phyloP scores from a whole-genome alignment of 1,140 invertebrate genomes.

The Cotesia chilonis region DNA sequence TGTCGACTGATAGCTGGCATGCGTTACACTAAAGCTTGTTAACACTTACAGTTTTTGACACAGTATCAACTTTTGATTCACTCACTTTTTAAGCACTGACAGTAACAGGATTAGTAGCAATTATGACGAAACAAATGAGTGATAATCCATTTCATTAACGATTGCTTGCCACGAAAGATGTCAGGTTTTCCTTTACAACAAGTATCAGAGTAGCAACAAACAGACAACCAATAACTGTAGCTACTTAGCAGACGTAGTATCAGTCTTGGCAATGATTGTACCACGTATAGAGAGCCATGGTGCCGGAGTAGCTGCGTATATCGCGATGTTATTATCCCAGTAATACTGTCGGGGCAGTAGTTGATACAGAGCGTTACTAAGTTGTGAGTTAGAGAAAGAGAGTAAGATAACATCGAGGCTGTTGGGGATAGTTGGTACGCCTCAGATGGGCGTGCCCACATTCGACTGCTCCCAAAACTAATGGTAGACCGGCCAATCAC shows the following conservation, averaged over 20 bases:
- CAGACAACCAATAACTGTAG: neutral
- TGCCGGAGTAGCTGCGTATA: conserved; percentile 60
- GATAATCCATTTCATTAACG: too few species aligned
- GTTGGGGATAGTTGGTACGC: conserved; percentile 48
- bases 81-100: too few species aligned
- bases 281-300: conserved; percentile 55
- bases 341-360: neutral
- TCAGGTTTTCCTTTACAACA: too few species aligned
- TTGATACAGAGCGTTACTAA: conserved; percentile 35
- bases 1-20: too few species aligned
- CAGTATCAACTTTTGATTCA: too few species aligned
- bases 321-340: conserved; percentile 58
- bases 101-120: too few species aligned
- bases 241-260: conserved; percentile 30
- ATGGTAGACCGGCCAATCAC: conserved; percentile 41
- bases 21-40: too few species aligned
- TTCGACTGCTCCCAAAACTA: conserved; percentile 45
- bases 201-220: neutral
- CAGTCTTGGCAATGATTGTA: conserved; percentile 35
- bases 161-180: too few species aligned
- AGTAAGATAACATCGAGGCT: conserved; percentile 13
- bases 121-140: too few species aligned
- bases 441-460: conserved; percentile 49
- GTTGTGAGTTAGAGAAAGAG: conserved; percentile 37
- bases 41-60: too few species aligned